Conservation (phyloP, 2,888 invertebrate species). For the Palloptera scutellata region DNA sequence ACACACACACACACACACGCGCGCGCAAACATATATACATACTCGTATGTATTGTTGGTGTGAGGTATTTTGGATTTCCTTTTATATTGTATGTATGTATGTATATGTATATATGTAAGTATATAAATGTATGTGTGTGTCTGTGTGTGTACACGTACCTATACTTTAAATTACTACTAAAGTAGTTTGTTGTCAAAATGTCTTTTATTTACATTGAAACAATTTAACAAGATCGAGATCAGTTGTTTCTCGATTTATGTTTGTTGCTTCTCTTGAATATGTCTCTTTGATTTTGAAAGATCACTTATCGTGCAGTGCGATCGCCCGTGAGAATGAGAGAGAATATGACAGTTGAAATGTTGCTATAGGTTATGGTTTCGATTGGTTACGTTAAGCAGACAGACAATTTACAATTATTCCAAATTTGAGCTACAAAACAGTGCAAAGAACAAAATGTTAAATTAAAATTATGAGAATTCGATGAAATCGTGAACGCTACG, state of each 20-base stretch:
- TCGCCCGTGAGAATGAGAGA: constrained; percentile 6
- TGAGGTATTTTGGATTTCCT: too few relatives aligned
- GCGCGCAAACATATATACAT: too few relatives aligned
- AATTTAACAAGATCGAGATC: constrained; percentile 29
- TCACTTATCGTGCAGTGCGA: constrained; percentile 22
- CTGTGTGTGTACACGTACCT: background rate
- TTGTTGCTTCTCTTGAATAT: constrained; percentile 1
- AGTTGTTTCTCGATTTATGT: constrained; percentile 14
- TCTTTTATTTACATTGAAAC: constrained; percentile 31
- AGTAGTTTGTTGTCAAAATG: constrained; percentile 36
- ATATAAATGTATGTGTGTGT: too few relatives aligned
- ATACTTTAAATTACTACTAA: constrained; percentile 32
- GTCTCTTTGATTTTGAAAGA: constrained; percentile 9
- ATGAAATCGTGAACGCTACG: too few relatives aligned
- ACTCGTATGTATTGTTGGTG: too few relatives aligned
- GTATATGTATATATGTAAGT: background rate
- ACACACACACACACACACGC: too few relatives aligned
- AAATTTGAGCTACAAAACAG: too few relatives aligned
- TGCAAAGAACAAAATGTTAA: too few relatives aligned
- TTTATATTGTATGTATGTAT: too few relatives aligned
- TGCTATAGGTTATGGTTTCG: constrained; percentile 21
- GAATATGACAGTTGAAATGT: constrained; percentile 21
- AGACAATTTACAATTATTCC: too few relatives aligned
- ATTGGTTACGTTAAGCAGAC: background rate
- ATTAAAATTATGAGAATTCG: too few relatives aligned